These are phyloP conservation scores for Poeciliopsis turrubarensis DNA, from an alignment of 2,113 vertebrate species.

Conservation along the genomic window DNA sequence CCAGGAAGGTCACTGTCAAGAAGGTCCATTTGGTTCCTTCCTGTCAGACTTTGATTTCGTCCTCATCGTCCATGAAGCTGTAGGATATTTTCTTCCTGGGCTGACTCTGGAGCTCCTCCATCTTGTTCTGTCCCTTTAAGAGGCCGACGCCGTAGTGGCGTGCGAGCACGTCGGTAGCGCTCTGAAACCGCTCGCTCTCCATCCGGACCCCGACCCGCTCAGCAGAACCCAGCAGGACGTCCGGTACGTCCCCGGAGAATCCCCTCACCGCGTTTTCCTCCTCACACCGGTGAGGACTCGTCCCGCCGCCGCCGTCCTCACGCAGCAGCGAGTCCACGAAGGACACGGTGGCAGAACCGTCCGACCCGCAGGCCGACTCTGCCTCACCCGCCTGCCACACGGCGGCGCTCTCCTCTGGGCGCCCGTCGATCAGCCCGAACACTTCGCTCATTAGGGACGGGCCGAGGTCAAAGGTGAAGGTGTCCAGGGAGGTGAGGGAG, in stretches of 20 bases:
- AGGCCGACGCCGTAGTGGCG: conserved; percentile 69
- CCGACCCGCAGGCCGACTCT: conserved; percentile 62
- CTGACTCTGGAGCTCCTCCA: conserved; percentile 44
- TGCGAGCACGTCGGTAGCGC: conserved; percentile 76
- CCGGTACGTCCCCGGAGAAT: conserved; percentile 57
- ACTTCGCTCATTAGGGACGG: conserved; percentile 96
- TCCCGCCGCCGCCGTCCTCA: conserved; percentile 70
- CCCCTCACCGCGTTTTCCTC: conserved; percentile 36
- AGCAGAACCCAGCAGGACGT: conserved; percentile 60
- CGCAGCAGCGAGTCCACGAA: conserved; percentile 76
- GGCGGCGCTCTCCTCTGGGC: conserved; percentile 35
- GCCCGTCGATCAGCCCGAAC: conserved; percentile 84
- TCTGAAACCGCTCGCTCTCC: conserved; percentile 74
- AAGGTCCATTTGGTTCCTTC: neutral
- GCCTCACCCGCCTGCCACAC: conserved; percentile 63
- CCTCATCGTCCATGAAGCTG: conserved; percentile 84
- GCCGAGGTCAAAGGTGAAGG: conserved; percentile 93
- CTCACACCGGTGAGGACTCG: conserved; percentile 67
- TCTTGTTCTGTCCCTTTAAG: conserved; percentile 67
- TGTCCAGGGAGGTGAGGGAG: conserved; percentile 90
- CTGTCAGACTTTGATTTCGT: conserved; percentile 93
- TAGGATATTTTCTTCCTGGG: conserved; percentile 78
- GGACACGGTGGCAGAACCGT: conserved; percentile 73
- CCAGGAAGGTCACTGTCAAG: no score
- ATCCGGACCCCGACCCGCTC: conserved; percentile 54